phyloP scores from a whole-genome alignment of 2,888 invertebrate species.

The Orthosia gracilis region DNA sequence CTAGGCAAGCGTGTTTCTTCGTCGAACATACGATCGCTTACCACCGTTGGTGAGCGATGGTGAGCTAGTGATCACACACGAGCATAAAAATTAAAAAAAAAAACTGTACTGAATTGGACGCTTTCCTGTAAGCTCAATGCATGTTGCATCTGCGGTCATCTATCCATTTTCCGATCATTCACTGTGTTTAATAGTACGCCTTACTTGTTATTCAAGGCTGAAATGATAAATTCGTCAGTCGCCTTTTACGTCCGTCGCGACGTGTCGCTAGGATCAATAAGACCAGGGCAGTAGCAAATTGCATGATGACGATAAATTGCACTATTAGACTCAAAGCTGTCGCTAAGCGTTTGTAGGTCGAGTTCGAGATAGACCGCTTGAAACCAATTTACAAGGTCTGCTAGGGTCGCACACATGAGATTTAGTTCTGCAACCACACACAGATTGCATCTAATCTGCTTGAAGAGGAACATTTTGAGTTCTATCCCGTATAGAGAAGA shows the following conservation, averaged over 20 bases:
- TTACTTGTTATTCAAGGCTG: too few relatives aligned
- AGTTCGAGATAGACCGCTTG: background rate
- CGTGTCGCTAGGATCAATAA: background rate
- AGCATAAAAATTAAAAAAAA: too few relatives aligned
- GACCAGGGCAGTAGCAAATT: slow-evolving; percentile 16
- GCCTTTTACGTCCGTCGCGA: background rate
- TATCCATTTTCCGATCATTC: background rate
- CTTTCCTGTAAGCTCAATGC: background rate
- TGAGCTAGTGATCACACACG: too few relatives aligned
- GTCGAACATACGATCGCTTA: too few relatives aligned
- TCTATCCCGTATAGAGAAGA: too few relatives aligned
- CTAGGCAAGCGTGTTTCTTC: too few relatives aligned
- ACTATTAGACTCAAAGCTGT: background rate
- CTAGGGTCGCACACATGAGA: background rate
- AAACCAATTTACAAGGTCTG: background rate
- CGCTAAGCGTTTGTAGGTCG: background rate
- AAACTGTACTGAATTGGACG: too few relatives aligned
- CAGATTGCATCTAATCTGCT: too few relatives aligned
- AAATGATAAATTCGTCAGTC: background rate
- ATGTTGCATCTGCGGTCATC: background rate
- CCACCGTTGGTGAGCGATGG: too few relatives aligned
- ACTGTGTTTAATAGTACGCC: background rate
- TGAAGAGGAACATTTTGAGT: too few relatives aligned
- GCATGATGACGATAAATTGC: slow-evolving; percentile 22
- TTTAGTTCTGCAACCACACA: background rate